These are phyloP conservation scores for Pristionchus maxplancki DNA, from an alignment of 2,888 invertebrate genomes.

Conservation along the genomic window DNA sequence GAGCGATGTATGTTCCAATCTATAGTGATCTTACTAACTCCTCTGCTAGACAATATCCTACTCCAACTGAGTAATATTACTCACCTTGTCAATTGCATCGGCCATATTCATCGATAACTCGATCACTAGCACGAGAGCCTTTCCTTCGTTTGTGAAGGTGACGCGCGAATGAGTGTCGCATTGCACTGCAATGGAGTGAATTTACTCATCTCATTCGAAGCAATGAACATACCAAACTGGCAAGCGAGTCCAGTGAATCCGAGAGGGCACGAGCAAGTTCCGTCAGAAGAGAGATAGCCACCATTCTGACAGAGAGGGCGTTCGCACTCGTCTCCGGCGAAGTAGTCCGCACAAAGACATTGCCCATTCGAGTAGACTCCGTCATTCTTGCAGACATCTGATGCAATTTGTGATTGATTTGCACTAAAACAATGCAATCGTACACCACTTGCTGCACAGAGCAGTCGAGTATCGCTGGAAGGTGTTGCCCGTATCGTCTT, in stretches of 20 bases:
- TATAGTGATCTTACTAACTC: too few species aligned
- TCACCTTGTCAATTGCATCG: neutral
- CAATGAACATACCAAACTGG: slow-evolving; percentile 26
- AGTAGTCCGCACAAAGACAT: slow-evolving; percentile 69
- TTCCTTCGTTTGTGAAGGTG: slow-evolving; percentile 13
- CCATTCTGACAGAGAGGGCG: neutral
- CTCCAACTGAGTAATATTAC: neutral
- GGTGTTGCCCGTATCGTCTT: slow-evolving; percentile 45
- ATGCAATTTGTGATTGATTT: neutral
- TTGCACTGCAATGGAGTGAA: neutral
- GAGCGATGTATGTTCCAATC: neutral
- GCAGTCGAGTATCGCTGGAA: slow-evolving; percentile 49
- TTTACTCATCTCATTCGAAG: neutral
- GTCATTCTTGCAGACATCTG: slow-evolving; percentile 58
- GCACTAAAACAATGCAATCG: neutral
- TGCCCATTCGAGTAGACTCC: slow-evolving; percentile 66
- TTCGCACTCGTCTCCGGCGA: slow-evolving; percentile 50
- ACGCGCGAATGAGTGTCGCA: neutral
- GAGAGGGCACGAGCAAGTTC: neutral
- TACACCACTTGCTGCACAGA: slow-evolving; percentile 46
- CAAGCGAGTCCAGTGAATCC: slow-evolving; percentile 26
- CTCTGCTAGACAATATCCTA: neutral
- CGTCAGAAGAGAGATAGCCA: neutral
- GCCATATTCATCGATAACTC: neutral
- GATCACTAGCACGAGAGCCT: slow-evolving; percentile 29